Conservation (phyloP, 1,140 invertebrate species). For the Coptotermes formosanus region DNA sequence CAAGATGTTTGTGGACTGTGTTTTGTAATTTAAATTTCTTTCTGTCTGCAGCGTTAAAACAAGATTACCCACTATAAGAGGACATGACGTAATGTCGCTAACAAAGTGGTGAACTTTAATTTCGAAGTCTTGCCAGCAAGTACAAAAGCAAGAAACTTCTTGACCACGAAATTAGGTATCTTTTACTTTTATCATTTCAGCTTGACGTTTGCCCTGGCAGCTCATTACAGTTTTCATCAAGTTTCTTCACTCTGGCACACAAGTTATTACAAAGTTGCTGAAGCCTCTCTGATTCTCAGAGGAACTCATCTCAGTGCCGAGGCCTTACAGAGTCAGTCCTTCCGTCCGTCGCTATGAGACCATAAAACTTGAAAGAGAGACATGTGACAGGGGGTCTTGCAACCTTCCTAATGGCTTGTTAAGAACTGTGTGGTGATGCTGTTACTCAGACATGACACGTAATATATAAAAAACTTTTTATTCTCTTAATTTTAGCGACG, state of each 20-base stretch:
- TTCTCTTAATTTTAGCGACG: too few species aligned
- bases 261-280: constrained; percentile 17
- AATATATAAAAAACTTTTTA: too few species aligned
- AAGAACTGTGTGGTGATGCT: not conserved
- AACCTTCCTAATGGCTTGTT: not conserved
- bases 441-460: too few species aligned
- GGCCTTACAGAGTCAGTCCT: not conserved
- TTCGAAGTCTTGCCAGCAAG: not conserved
- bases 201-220: not conserved
- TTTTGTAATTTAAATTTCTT: too few species aligned
- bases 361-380: not conserved
- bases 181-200: not conserved
- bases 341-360: not conserved
- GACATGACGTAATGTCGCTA: not conserved
- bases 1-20: too few species aligned
- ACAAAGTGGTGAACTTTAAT: not conserved
- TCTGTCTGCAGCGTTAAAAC: too few species aligned
- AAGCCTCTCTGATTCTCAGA: not conserved
- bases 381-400: not conserved
- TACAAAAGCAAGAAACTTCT: not conserved
- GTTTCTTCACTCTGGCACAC: not conserved
- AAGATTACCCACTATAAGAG: not conserved
- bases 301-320: not conserved
- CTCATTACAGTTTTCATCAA: constrained; percentile 16
- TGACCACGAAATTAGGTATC: not conserved